Evolutionary conservation across 2,797 vertebrate species (phyloP), one percentile per base, ranked within the genome.

Genomic region (Adrianichthys oophorus): DNA sequence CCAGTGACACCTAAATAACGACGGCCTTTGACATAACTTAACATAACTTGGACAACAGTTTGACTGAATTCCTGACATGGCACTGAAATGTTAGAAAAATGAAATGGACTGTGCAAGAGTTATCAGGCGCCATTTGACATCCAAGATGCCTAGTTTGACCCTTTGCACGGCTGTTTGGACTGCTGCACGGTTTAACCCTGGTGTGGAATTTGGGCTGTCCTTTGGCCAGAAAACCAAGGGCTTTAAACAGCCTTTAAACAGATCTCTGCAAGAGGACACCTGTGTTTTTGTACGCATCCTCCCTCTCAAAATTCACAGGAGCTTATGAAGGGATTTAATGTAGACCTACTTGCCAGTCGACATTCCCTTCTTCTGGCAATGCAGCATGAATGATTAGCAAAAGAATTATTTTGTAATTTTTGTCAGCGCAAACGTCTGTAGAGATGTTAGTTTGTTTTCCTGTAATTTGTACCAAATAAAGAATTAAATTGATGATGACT

Each of bases 181-280:
- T 4, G 54, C 56, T 72, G 73, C 81, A 72, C 85, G 85, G 85
- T 85, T 85, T 78, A 79, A 84, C 66, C 68, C 47, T 29, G 18
- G 65, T 84, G 82, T 65, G 86, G 84, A 89, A 90, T 91, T 82
- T 84, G 60, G 24, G 57, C 67, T 67, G 46, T 68, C 78, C 49
- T 79, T 67, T 60, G 73, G 81, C 68, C 55, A 24, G 57, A 70
- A 55, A 53, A 76, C 16, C 44, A 18, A 50, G 26, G 57, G 72
- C 74, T 79, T 72, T 62, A 76, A 41, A 56, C 75, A 85, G 65
- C 82, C 83, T 82, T 85, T 69, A 78, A 76, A 82, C 78, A 81
- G 79, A 72, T 69, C 63, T 67, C 26, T 75, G 83, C 57, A 85
- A 88, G 60, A 37, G 70, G 72, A 88, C 58, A 75, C 64, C 58